phyloP scores from a whole-genome alignment of 2,113 vertebrate genomes.

The Hylia prasina region DNA sequence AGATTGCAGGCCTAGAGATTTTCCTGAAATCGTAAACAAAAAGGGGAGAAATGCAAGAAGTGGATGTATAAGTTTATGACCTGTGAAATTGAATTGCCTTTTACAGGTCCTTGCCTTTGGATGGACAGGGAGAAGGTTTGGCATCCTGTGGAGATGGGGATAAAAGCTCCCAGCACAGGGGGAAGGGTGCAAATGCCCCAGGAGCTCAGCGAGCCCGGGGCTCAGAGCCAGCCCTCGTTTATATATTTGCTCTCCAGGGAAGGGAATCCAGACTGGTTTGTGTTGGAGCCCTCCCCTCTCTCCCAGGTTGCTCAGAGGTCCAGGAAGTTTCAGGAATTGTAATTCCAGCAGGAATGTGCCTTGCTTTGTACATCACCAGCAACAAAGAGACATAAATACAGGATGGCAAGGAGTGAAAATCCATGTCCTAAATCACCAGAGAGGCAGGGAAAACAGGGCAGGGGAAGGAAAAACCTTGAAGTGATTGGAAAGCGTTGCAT shows the following conservation, averaged over 20 bases:
- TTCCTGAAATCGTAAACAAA: slow-evolving; percentile 55
- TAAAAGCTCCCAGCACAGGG: neutral
- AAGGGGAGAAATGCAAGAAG: slow-evolving; percentile 24
- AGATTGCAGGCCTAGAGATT: slow-evolving; percentile 19
- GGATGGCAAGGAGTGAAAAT: neutral
- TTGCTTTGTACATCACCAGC: neutral
- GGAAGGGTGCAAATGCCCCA: neutral
- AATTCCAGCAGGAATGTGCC: neutral
- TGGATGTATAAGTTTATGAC: slow-evolving; percentile 44
- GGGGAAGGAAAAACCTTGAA: neutral
- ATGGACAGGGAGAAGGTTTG: slow-evolving; percentile 27
- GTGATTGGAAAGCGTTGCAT: neutral
- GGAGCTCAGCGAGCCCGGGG: neutral
- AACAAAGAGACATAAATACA: neutral
- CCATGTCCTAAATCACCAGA: slow-evolving; percentile 18
- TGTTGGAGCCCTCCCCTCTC: neutral
- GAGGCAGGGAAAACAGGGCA: neutral
- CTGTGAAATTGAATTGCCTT: slow-evolving; percentile 66
- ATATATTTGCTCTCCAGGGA: neutral
- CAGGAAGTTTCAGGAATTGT: neutral
- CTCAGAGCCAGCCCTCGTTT: neutral
- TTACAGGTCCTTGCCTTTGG: slow-evolving; percentile 26
- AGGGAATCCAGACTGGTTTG: neutral
- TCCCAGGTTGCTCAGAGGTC: neutral
- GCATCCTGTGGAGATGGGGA: neutral